Evolutionary conservation across 2,888 invertebrate genomes (phyloP).

Genomic region (Syritta pipiens): DNA sequence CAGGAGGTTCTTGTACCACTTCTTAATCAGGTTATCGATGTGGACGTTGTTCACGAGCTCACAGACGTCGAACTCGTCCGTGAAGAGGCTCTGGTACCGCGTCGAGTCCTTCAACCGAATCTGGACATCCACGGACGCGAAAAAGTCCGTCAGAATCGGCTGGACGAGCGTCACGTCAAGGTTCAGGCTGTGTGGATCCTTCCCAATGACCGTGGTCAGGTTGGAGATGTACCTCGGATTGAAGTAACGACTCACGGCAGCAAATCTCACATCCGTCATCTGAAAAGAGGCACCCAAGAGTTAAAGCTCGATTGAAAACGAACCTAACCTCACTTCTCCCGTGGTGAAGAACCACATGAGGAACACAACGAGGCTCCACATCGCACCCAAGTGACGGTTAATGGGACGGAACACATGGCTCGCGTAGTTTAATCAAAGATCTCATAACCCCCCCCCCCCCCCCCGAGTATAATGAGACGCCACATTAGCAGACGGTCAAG

Average conservation of each 20-base stretch:
- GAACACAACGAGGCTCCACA: slow-evolving; percentile 1
- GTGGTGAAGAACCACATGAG: background rate
- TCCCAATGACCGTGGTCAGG: slow-evolving; percentile 19
- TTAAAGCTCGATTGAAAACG: background rate
- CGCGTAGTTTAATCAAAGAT: slow-evolving; percentile 48
- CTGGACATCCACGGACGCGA: slow-evolving; percentile 40
- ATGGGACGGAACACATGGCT: slow-evolving; percentile 29
- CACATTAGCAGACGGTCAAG: slow-evolving; percentile 41
- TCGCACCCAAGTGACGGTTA: background rate
- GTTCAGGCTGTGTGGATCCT: slow-evolving; percentile 24
- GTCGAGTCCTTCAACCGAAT: slow-evolving; percentile 35
- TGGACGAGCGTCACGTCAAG: slow-evolving; percentile 34
- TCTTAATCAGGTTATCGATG: slow-evolving; percentile 45
- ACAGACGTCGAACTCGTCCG: slow-evolving; percentile 71
- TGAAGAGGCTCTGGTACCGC: slow-evolving; percentile 71
- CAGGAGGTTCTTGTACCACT: slow-evolving; percentile 55
- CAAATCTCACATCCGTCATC: slow-evolving; percentile 17
- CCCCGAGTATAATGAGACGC: slow-evolving; percentile 20
- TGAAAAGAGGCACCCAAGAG: background rate
- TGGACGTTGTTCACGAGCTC: slow-evolving; percentile 62
- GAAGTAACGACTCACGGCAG: slow-evolving; percentile 18
- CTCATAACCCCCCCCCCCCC: slow-evolving; percentile 30
- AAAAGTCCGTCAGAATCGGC: slow-evolving; percentile 25
- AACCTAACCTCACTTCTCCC: background rate
- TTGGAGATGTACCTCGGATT: slow-evolving; percentile 41